These are phyloP conservation scores for Mactromeris polynyma DNA, from an alignment of 2,888 invertebrate genomes.

Conservation along the genomic window DNA sequence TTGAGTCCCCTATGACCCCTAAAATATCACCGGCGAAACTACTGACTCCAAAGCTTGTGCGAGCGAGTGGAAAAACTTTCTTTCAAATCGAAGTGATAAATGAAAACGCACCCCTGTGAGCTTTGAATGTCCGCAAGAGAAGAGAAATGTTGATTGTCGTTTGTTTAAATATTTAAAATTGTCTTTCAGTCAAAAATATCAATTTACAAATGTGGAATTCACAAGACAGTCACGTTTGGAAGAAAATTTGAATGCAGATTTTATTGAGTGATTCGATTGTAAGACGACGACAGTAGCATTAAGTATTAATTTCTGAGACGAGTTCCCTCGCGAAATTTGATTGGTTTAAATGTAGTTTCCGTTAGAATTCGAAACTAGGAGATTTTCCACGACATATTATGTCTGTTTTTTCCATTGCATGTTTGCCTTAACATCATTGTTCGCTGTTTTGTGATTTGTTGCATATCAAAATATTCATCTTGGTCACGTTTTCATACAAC, in stretches of 20 bases:
- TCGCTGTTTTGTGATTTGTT: not conserved
- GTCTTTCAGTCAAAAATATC: not conserved
- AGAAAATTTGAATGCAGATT: not conserved
- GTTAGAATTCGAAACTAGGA: not conserved
- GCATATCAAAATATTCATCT: too few relatives aligned
- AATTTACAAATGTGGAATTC: not conserved
- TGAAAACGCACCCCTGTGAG: conserved; percentile 70
- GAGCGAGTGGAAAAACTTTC: conserved; percentile 58
- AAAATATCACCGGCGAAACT: conserved; percentile 57
- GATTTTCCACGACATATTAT: not conserved
- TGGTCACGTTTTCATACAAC: not conserved
- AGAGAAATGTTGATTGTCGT: not conserved
- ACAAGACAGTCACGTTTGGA: not conserved
- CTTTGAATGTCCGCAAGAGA: not conserved
- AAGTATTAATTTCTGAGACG: not conserved
- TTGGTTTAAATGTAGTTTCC: not conserved
- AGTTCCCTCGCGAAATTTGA: not conserved
- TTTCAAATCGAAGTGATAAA: conserved; percentile 73
- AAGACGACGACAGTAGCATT: not conserved
- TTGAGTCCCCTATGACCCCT: conserved; percentile 59
- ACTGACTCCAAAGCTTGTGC: conserved; percentile 52
- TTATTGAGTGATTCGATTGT: not conserved
- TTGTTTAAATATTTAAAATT: not conserved
- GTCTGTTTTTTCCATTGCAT: not conserved
- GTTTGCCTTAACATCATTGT: not conserved